Base-by-base conservation (phyloP, 1,140 invertebrate species). In the Drosophila tropicalis region DNA sequence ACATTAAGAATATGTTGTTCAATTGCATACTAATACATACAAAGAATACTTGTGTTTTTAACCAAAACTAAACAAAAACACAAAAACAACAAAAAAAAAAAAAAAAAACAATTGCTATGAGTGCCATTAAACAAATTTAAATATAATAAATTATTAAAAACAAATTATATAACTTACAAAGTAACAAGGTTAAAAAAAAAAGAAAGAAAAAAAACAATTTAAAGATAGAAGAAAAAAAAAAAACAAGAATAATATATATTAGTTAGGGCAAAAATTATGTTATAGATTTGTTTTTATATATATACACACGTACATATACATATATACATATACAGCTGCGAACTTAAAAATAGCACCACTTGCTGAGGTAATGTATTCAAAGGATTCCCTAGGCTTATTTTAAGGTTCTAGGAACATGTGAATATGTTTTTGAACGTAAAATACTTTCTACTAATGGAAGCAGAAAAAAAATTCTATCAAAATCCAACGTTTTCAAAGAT, bases 71-170 rank as follows among this genome's bases (percentile, higher is more conserved):
- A 70, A 54, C 34, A 44, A 34, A 64, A 17, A 25, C 12, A 51
- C 19, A 51, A 55, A 62, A 75, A 25, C 70, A 72, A 80, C 72
- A 82, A 82, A n/a, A n/a, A n/a, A 17, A 25, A 15, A 51, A 32
- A 51, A 55, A 62, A 75, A 25, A 74, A 72, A 80, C 72, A 82
- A 82, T 69, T 83, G 84, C 84, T 87, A 89, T 79, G 85, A 87
- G 84, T 87, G 84, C 84, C 84, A 87, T 87, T 87, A 87, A 87
- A 87, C 72, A 87, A 89, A 87, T 84, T 89, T 89, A 85, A 79
- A 86, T 87, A 83, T 77, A 78, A 86, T 86, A 86, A 86, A 86
- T 86, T 86, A 86, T 86, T 87, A 84, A 86, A 86, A 34, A 34
- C 5, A 34, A 34, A 86, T 86, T 86, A 83, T 76, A 82, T 73